Percentiles rank a stretch among this genome's conserved stretches.
Conservation (phyloP, 2,113 vertebrate genomes). For the Isurus oxyrinchus region DNA sequence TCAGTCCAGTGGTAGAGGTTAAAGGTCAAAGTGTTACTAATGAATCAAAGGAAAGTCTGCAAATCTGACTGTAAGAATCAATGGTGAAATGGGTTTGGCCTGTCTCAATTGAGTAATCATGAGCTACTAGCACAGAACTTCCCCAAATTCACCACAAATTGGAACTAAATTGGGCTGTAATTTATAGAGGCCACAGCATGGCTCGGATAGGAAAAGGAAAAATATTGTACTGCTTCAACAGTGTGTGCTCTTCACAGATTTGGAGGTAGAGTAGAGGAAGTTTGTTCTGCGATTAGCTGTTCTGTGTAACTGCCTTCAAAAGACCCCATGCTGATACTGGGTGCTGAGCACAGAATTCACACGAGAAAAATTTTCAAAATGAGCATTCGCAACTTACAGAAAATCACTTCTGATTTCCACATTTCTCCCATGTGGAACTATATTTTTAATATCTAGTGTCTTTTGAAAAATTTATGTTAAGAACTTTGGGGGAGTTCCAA, state of each 20-base stretch:
- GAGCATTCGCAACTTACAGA: not conserved
- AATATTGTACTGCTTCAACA: not conserved
- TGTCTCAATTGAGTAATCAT: not conserved
- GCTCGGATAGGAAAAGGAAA: not conserved
- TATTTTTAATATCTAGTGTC: not conserved
- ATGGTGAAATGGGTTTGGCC: not conserved
- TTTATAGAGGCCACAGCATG: not conserved
- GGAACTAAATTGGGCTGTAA: not conserved
- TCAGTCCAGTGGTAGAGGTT: not conserved
- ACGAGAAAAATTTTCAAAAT: not conserved
- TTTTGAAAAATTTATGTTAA: not conserved
- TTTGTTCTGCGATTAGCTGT: not conserved
- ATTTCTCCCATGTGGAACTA: not conserved
- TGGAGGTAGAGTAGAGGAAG: not conserved
- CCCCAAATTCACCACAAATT: not conserved
- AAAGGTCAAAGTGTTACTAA: not conserved
- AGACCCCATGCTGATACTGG: not conserved
- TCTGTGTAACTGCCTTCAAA: not conserved
- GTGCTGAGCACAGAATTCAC: not conserved
- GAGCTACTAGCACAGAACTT: not conserved
- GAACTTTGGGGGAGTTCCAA: not conserved
- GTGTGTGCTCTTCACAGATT: too few species aligned
- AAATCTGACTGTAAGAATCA: not conserved
- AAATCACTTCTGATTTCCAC: not conserved
- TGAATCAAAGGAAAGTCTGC: not conserved